Conservation (phyloP, 1,140 invertebrate genomes). For the Caenorhabditis tropicalis region DNA sequence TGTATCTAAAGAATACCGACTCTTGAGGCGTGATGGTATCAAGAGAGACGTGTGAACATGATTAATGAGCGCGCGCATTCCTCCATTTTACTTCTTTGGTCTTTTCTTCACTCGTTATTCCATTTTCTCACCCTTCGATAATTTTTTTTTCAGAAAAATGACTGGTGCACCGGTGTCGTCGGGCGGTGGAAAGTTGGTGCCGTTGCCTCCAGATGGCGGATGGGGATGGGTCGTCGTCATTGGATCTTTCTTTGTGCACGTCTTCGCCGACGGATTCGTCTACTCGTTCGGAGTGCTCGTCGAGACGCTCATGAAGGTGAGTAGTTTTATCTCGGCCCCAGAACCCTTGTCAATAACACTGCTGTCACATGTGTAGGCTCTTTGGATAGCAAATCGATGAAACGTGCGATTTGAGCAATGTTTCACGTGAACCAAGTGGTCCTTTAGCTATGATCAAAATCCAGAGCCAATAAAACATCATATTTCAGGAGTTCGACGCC, state of each 20-base stretch:
- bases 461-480: not conserved
- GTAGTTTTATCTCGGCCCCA: not conserved
- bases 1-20: not conserved
- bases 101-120: not conserved
- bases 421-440: conserved; percentile 1
- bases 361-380: conserved; percentile 38
- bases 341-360: not conserved
- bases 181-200: conserved; percentile 51
- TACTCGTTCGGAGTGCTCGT: conserved; percentile 74
- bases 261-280: conserved; percentile 87
- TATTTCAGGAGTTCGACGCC: conserved; percentile 77
- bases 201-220: conserved; percentile 74
- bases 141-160: conserved; percentile 4
- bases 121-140: not conserved
- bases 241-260: conserved; percentile 93
- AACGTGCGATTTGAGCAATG: not conserved
- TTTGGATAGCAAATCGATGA: not conserved
- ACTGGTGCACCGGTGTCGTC: conserved; percentile 5
- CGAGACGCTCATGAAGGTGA: conserved; percentile 77
- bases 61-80: conserved; percentile 35
- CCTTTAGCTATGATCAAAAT: not conserved
- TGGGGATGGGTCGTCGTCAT: conserved; percentile 80
- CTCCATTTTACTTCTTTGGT: not conserved
- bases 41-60: conserved; percentile 13
- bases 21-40: not conserved